Conservation (phyloP, 2,888 invertebrate species). For the Abscondita cerata region DNA sequence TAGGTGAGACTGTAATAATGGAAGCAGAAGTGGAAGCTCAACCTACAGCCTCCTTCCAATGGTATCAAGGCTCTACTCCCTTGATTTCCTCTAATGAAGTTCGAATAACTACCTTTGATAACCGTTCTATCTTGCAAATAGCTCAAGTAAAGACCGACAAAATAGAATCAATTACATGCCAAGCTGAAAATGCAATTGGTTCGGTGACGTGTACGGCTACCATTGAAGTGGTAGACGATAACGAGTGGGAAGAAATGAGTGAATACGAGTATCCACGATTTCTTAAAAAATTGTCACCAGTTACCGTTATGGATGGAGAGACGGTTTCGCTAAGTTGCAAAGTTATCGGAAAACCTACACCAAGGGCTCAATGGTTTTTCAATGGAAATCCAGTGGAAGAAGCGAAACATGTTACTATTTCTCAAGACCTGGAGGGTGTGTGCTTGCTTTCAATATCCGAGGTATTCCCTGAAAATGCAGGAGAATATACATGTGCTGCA, state of each 20-base stretch:
- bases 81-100: constrained; percentile 73
- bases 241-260: constrained; percentile 64
- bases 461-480: constrained; percentile 91
- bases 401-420: constrained; percentile 77
- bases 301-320: constrained; percentile 90
- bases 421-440: constrained; percentile 78
- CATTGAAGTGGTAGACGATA: constrained; percentile 67
- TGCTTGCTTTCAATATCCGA: constrained; percentile 84
- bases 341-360: constrained; percentile 79
- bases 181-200: constrained; percentile 89
- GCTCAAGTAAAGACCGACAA: constrained; percentile 73
- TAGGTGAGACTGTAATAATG: constrained; percentile 80
- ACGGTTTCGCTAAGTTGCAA: constrained; percentile 76
- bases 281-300: constrained; percentile 72
- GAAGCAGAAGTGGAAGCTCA: constrained; percentile 79
- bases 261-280: constrained; percentile 79
- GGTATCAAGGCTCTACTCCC: constrained; percentile 81
- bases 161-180: constrained; percentile 81
- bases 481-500: constrained; percentile 84
- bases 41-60: constrained; percentile 85
- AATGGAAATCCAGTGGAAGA: constrained; percentile 74
- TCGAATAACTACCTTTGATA: constrained; percentile 76
- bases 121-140: constrained; percentile 80
- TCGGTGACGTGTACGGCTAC: constrained; percentile 87
- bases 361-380: constrained; percentile 82